Percentiles rank a stretch among this genome's conserved stretches.
Conservation (phyloP, 1,140 invertebrate genomes). For the Dreissena rostriformis region DNA sequence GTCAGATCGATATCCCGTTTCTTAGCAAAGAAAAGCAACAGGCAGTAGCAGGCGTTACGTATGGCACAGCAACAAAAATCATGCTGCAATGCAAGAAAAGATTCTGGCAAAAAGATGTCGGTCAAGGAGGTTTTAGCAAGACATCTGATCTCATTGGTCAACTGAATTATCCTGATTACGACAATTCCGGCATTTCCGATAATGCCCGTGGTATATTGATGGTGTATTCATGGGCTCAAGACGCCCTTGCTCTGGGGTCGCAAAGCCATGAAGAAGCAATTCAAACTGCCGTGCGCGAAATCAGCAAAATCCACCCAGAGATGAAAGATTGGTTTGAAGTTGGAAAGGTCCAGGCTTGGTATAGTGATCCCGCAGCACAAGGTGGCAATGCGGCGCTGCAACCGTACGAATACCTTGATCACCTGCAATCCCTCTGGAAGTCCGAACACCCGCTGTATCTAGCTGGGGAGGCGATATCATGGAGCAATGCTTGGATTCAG, state of each 20-base stretch:
- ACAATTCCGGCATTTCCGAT: conserved; percentile 3
- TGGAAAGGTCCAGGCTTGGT: conserved; percentile 58
- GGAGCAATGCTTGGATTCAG: conserved; percentile 41
- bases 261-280: conserved; percentile 45
- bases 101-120: conserved; percentile 61
- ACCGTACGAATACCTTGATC: conserved; percentile 29
- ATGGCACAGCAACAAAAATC: conserved; percentile 53
- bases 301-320: conserved; percentile 61
- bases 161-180: conserved; percentile 45
- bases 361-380: conserved; percentile 49
- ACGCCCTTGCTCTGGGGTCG: conserved; percentile 47
- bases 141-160: conserved; percentile 57
- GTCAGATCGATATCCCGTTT: conserved; percentile 46
- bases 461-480: conserved; percentile 35
- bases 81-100: conserved; percentile 52
- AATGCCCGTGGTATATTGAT: conserved; percentile 50
- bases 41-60: conserved; percentile 43
- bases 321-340: conserved; percentile 52
- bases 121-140: conserved; percentile 55
- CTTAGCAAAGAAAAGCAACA: neutral
- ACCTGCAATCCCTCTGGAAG: conserved; percentile 13
- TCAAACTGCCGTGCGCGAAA: conserved; percentile 49
- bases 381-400: conserved; percentile 38
- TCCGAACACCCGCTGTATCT: conserved; percentile 3
- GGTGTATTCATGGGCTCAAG: conserved; percentile 50